These are phyloP conservation scores for Pipistrellus pygmaeus DNA, from an alignment of 2,797 vertebrate species.

Conservation along the genomic window DNA sequence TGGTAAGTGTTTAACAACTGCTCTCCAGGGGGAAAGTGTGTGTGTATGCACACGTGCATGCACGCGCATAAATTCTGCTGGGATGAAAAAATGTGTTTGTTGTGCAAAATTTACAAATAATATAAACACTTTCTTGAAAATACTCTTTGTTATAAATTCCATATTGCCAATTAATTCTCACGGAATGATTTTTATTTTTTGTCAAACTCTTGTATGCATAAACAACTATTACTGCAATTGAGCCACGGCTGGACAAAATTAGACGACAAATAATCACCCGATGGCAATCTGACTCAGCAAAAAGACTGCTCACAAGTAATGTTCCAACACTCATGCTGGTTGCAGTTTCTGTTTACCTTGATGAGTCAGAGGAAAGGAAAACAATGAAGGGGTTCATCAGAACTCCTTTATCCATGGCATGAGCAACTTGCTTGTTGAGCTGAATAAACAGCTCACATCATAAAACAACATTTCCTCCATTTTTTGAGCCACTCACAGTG, in stretches of 20 bases:
- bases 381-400: neutral
- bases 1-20: neutral
- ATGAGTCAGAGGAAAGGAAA: neutral
- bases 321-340: fast-evolving
- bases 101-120: neutral
- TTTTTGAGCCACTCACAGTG: neutral
- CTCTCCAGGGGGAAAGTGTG: neutral
- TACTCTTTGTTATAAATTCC: neutral
- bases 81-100: neutral
- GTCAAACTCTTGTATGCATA: neutral
- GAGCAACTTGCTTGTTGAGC: neutral
- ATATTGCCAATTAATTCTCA: neutral
- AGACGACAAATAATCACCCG: fast-evolving
- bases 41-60: fast-evolving
- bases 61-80: neutral
- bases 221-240: neutral
- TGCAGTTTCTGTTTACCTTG: neutral
- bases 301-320: fast-evolving
- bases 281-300: fast-evolving
- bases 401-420: fast-evolving
- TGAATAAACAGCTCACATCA: neutral
- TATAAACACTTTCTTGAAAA: neutral
- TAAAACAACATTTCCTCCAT: too few relatives aligned
- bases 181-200: neutral
- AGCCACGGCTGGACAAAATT: neutral